Evolutionary conservation across 2,113 vertebrate genomes (phyloP), one percentile per base, ranked within the genome.

Genomic region (Amia ocellicauda): DNA sequence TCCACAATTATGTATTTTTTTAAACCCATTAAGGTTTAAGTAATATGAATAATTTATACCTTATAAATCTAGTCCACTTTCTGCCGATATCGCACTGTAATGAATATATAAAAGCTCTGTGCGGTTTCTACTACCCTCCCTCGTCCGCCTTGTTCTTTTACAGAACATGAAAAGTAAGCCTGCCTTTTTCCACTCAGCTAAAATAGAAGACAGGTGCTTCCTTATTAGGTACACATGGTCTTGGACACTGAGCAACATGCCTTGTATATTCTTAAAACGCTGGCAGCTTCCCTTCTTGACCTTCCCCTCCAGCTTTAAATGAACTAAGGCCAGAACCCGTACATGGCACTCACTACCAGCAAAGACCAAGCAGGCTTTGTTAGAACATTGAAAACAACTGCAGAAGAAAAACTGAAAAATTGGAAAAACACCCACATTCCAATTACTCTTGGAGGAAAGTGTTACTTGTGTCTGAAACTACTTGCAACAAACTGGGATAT

Each of bases 201-300:
- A 69, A 78, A 76, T 72, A 69, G 52, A 43, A 64, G 58, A 28
- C 19, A 36, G 23, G 54, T 56, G 78, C 69, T 80, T 83, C 84
- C 84, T 87, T 84, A 83, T 87, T 87, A 84, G 82, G 82, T 63
- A 67, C 81, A 69, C 65, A 70, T 36, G 42, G 58, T 62, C 58
- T 72, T 53, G 60, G 69, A 77, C 62, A 68, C n/a, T 53, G 28
- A 10, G 42, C 58, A 54, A 66, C 50, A 55, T 60, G 53, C 28
- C 51, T 41, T 66, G 62, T 60, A 70, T 78, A 75, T 83, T 78
- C 75, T 67, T 69, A 71, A n/a, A 73, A 66, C 49, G 67, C 67
- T 82, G 84, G 81, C 81, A 85, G 69, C 71, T 80, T 79, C 67
- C 64, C 67, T 77, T 60, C 42, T 53, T 62, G 54, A 74, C 67